These are phyloP conservation scores for Tetramorium alpestre DNA, from an alignment of 1,140 invertebrate genomes.

Conservation along the genomic window DNA sequence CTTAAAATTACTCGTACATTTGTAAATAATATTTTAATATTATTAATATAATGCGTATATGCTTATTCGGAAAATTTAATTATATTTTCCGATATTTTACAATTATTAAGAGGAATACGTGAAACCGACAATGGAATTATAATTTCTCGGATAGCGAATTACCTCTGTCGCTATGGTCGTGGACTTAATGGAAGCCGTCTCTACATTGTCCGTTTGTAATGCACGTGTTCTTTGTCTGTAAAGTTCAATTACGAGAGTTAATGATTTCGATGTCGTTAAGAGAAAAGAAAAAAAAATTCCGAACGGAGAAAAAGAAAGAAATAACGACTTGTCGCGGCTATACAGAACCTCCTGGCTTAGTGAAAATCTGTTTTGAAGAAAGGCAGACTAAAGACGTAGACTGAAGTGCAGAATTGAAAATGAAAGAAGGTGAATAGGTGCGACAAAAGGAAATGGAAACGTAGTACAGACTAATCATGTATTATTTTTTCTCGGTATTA, in stretches of 20 bases:
- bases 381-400: neutral
- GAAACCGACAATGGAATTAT: constrained; percentile 41
- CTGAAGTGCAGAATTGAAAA: constrained; percentile 26
- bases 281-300: constrained; percentile 28
- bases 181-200: constrained; percentile 38
- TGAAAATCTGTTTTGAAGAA: constrained; percentile 47
- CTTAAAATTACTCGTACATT: neutral
- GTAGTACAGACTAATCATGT: constrained; percentile 20
- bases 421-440: constrained; percentile 6
- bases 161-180: constrained; percentile 6
- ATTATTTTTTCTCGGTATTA: constrained; percentile 26
- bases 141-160: constrained; percentile 37
- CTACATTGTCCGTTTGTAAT: constrained; percentile 31
- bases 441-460: constrained; percentile 39
- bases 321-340: constrained; percentile 38
- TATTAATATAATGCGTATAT: neutral
- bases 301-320: constrained; percentile 39
- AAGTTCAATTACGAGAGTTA: constrained; percentile 60
- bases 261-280: constrained; percentile 47
- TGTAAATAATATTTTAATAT: neutral
- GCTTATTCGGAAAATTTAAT: neutral
- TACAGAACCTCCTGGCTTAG: neutral
- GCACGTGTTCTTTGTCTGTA: constrained; percentile 43
- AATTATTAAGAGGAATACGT: constrained; percentile 6
- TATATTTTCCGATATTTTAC: constrained; percentile 4